A percentile compares a stretch with the other conserved stretches of the same genome.
These are phyloP conservation scores for Urocolius indicus DNA, from an alignment of 2,113 vertebrate genomes.

Conservation along the genomic window DNA sequence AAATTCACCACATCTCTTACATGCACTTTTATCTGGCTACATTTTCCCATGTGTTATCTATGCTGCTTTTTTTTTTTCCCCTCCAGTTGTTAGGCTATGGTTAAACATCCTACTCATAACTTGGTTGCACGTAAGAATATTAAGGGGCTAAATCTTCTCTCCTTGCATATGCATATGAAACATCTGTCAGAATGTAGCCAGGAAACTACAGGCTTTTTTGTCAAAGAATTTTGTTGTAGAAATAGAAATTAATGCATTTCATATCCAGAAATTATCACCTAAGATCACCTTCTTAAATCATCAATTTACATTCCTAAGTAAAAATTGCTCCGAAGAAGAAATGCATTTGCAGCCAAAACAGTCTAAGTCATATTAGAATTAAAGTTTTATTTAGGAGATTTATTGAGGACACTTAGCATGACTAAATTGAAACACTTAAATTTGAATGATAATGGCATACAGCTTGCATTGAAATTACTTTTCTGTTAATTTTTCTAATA, in stretches of 20 bases:
- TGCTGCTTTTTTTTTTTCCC: accelerated
- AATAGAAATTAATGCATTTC: background rate
- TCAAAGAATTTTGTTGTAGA: background rate
- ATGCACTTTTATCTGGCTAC: constrained; percentile 27
- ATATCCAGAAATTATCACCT: background rate
- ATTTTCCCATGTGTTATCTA: constrained; percentile 65
- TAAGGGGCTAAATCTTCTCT: background rate
- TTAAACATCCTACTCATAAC: background rate
- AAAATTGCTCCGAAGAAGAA: background rate
- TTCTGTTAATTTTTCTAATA: constrained; percentile 1
- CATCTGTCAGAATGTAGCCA: background rate
- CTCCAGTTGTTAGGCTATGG: background rate
- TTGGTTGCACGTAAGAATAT: background rate
- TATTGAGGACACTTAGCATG: background rate
- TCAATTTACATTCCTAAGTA: background rate
- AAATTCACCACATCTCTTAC: constrained; percentile 45
- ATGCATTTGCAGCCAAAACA: background rate
- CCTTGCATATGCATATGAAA: background rate
- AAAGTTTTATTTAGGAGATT: background rate
- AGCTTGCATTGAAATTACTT: background rate
- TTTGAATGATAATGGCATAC: constrained; percentile 3
- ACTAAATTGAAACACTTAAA: constrained; percentile 2
- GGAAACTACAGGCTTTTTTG: background rate
- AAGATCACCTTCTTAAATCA: background rate
- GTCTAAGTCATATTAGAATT: background rate